These are phyloP conservation scores for Fragum sueziense DNA, from an alignment of 2,888 invertebrate genomes.

Conservation along the genomic window DNA sequence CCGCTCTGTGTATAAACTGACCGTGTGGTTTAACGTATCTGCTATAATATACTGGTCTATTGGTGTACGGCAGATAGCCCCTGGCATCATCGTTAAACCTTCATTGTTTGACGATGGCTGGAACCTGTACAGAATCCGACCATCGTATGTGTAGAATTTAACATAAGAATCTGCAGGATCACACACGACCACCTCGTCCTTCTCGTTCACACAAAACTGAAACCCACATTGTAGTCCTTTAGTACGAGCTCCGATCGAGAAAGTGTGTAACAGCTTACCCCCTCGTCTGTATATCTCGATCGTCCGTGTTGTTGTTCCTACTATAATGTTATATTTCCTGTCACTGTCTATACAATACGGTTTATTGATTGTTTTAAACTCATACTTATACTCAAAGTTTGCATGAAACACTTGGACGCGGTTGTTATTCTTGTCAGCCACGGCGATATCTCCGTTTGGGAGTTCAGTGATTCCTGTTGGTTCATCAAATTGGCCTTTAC, in stretches of 20 bases:
- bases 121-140: constrained; percentile 70
- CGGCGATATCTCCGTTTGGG: constrained; percentile 76
- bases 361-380: constrained; percentile 64
- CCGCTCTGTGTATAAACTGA: constrained; percentile 74
- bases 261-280: constrained; percentile 66
- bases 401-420: constrained; percentile 73
- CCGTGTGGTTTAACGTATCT: constrained; percentile 76
- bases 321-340: constrained; percentile 68
- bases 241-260: constrained; percentile 51
- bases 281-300: constrained; percentile 72
- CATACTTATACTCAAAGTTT: constrained; percentile 68
- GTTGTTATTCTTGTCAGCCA: constrained; percentile 78
- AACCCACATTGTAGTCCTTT: constrained; percentile 45
- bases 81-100: constrained; percentile 72
- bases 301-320: constrained; percentile 66
- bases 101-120: constrained; percentile 63
- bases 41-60: constrained; percentile 73
- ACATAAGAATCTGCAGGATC: constrained; percentile 69
- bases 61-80: constrained; percentile 72
- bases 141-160: constrained; percentile 71
- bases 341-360: constrained; percentile 75
- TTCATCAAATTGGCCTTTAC: constrained; percentile 73
- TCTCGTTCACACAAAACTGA: constrained; percentile 68
- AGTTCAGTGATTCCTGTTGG: constrained; percentile 76
- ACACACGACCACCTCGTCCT: constrained; percentile 74